Percentiles rank a stretch among this genome's conserved stretches.
phyloP scores from a whole-genome alignment of 2,797 vertebrate genomes.

The Protonibea diacanthus region DNA sequence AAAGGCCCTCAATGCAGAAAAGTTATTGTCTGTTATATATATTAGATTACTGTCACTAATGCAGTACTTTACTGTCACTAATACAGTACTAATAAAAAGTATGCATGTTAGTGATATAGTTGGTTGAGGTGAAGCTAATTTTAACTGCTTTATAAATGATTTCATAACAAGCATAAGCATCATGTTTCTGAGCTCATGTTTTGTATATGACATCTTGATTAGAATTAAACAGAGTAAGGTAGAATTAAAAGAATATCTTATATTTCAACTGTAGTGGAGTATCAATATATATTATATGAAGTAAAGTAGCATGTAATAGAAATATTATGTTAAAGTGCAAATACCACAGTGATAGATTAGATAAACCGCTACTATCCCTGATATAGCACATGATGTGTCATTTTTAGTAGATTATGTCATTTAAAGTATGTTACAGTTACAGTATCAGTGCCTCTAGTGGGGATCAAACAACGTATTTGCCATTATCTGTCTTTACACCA shows the following conservation, averaged over 20 bases:
- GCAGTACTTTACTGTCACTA: too few species aligned
- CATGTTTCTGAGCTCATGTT: too few species aligned
- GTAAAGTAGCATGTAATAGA: background rate
- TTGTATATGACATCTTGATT: background rate
- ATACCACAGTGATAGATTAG: background rate
- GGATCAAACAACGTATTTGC: slow-evolving; percentile 3
- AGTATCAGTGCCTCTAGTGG: background rate
- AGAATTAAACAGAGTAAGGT: background rate
- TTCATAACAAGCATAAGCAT: too few species aligned
- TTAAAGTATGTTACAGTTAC: background rate
- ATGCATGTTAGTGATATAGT: background rate
- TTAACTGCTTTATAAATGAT: too few species aligned
- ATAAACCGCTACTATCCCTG: background rate
- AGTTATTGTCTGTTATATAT: too few species aligned
- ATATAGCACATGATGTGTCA: too few species aligned
- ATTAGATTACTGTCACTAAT: too few species aligned
- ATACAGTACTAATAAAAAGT: too few species aligned
- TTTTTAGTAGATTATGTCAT: background rate
- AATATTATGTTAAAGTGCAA: background rate
- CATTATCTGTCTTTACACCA: slow-evolving; percentile 5
- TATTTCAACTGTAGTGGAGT: background rate
- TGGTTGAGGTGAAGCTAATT: background rate
- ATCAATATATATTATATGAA: background rate
- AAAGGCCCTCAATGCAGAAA: too few species aligned
- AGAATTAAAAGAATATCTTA: background rate